phyloP scores from a whole-genome alignment of 2,113 vertebrate species.

The Melanerpes formicivorus region DNA sequence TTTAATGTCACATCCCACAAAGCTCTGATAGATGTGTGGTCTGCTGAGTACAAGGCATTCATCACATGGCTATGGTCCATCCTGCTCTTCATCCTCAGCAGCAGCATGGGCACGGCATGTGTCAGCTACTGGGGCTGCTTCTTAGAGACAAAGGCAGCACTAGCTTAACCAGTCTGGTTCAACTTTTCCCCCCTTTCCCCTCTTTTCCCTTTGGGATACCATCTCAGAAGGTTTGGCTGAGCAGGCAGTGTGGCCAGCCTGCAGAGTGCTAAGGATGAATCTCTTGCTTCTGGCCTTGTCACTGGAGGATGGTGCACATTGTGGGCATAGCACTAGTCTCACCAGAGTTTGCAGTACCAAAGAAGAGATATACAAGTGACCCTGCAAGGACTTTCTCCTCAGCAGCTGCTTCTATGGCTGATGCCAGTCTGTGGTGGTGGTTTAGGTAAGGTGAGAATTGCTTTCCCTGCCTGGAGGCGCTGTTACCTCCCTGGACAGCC shows the following conservation, averaged over 20 bases:
- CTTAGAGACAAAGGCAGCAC: background rate
- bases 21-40: background rate
- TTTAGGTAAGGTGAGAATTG: background rate
- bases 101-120: background rate
- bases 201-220: background rate
- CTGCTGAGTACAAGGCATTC: background rate
- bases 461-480: background rate
- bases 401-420: background rate
- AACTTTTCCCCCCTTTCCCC: too few species aligned
- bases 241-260: background rate
- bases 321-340: rapidly evolving
- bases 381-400: background rate
- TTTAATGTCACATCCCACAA: background rate
- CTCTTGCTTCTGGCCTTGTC: background rate
- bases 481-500: background rate
- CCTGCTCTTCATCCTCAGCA: background rate
- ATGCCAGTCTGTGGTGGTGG: background rate
- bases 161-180: background rate
- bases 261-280: background rate
- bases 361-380: background rate
- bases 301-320: background rate
- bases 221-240: background rate
- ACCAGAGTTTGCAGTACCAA: rapidly evolving
- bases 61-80: background rate
- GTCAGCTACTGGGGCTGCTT: background rate